phyloP scores from a whole-genome alignment of 2,113 vertebrate species.

The Rhineura floridana region DNA sequence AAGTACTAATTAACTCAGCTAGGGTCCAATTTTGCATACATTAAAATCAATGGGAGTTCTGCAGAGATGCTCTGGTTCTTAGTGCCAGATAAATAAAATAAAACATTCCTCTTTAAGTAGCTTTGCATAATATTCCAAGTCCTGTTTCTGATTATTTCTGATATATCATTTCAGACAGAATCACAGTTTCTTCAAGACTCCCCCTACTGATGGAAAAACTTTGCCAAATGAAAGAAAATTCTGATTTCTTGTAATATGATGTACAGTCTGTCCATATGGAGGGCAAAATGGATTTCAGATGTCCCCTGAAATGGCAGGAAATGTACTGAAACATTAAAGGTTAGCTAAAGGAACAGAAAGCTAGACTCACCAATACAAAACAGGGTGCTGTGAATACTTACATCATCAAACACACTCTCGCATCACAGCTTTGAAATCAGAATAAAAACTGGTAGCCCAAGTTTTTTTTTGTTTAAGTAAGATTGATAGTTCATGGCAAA shows the following conservation, averaged over 20 bases:
- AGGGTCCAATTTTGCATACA: constrained; percentile 54
- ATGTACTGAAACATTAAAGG: neutral
- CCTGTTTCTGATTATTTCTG: neutral
- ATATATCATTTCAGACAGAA: neutral
- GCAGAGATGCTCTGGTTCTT: neutral
- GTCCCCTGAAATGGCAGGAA: neutral
- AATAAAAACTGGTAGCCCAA: neutral
- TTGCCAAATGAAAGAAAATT: neutral
- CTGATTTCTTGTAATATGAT: neutral
- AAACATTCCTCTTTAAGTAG: neutral
- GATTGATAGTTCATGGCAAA: neutral
- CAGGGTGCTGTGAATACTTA: neutral
- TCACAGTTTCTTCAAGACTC: neutral
- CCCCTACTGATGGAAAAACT: neutral
- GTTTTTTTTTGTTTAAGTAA: neutral
- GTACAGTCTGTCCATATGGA: too few relatives aligned
- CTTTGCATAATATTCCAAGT: neutral
- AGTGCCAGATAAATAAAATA: constrained; percentile 24
- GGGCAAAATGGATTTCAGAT: neutral
- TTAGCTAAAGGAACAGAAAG: neutral
- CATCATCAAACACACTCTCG: neutral
- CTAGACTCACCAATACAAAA: neutral
- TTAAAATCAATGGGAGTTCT: constrained; percentile 30
- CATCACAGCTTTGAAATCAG: neutral
- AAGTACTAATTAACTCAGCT: constrained; percentile 42